Evolutionary conservation across 2,797 vertebrate genomes (phyloP).

Genomic region (Huso huso): DNA sequence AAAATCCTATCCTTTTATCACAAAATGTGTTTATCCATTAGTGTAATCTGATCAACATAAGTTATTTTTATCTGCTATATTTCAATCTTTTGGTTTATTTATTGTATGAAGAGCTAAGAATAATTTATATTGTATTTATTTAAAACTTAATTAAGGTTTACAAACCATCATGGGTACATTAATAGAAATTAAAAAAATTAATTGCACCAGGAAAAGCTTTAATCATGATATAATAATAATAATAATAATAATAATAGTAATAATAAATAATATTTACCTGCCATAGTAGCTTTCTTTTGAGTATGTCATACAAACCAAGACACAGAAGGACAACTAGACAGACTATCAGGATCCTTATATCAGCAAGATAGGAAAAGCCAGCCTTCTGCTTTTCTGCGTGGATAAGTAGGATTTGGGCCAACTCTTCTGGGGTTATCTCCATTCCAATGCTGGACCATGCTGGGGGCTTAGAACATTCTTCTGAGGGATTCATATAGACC

Average conservation of each 20-base stretch:
- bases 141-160: too few species aligned
- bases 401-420: not conserved
- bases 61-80: not conserved
- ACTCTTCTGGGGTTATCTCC: conserved; percentile 5
- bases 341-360: not conserved
- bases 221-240: too few species aligned
- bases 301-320: not conserved
- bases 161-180: not conserved
- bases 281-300: not conserved
- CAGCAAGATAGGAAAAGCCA: not conserved
- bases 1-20: too few species aligned
- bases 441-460: not conserved
- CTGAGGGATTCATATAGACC: too few species aligned
- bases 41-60: too few species aligned
- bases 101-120: too few species aligned
- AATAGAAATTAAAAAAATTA: not conserved
- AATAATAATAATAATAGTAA: too few species aligned
- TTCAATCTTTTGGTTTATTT: not conserved
- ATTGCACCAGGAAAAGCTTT: not conserved
- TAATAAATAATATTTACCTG: not conserved
- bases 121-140: too few species aligned
- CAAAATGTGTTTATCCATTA: too few species aligned
- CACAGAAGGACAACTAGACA: not conserved
- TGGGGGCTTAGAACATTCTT: too few species aligned
- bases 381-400: not conserved